Evolutionary conservation across 2,888 invertebrate genomes (phyloP), one percentile per base, ranked within the genome.

Genomic region (Galerucella nymphaeae): DNA sequence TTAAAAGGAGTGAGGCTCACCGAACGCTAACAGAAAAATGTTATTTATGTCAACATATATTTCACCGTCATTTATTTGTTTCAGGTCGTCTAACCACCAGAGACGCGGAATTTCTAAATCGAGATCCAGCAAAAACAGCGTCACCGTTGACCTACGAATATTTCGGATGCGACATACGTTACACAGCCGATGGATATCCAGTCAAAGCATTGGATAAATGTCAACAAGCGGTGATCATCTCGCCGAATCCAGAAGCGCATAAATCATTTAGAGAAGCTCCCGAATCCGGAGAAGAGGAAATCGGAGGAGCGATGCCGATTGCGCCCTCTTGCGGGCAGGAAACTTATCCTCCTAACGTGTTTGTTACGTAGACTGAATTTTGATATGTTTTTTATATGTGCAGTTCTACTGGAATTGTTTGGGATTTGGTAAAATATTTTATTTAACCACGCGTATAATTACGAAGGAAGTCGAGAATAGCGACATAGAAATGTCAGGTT

Each of bases 181-280:
- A 94, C 83, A 95, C 94, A 5, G 91, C 93, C 70, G 94, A 94
- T 79, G 95, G 95, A 10, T 95, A 94, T 85, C 94, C 94, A 0
- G 83, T 80, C 9, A 80, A 82, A 77, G 79, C 75, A 58, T 90
- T 90, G 66, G 86, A 87, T 55, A 88, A 87, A 80, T 87, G 89
- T 70, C 80, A 75, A 76, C 82, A 80, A 74, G 82, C 77, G 74
- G 87, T 88, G 1, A 88, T 88, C 13, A 87, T 88, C 77, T 88
- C 88, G 83, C 77, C 80, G 62, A 66, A 75, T 72, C 75, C 76
- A 58, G 70, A 72, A 67, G 75, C 65, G 61, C 80, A 71, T 68
- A 77, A 76, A 75, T 76, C 76, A 67, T 77, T 58, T 72, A 77
- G 70, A 71, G 71, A 75, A 41, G 68, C 76, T 66, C 30, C 71